These are phyloP conservation scores for Nephotettix cincticeps DNA, from an alignment of 1,140 invertebrate genomes.

Conservation along the genomic window DNA sequence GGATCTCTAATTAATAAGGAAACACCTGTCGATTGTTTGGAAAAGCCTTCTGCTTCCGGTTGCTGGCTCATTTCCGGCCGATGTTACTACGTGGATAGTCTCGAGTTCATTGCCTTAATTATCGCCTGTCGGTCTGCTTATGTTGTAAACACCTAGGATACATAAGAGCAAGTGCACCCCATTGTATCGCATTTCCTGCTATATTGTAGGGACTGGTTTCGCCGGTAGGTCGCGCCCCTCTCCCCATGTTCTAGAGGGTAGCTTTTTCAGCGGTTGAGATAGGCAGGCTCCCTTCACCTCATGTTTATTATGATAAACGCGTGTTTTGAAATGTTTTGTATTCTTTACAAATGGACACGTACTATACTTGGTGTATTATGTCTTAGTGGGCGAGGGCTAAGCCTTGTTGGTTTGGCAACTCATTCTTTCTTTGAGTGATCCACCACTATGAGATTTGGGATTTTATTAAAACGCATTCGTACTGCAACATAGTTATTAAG, in stretches of 20 bases:
- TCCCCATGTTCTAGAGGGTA: background rate
- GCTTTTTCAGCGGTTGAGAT: constrained; percentile 7
- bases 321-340: constrained; percentile 25
- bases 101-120: constrained; percentile 9
- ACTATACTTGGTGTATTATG: background rate
- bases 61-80: constrained; percentile 10
- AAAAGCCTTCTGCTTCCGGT: background rate
- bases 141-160: constrained; percentile 8
- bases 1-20: too few species aligned
- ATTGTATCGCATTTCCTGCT: constrained; percentile 19
- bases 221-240: background rate
- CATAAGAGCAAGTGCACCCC: constrained; percentile 11
- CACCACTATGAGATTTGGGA: too few species aligned
- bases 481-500: too few species aligned
- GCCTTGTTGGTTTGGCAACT: too few species aligned
- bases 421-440: too few species aligned
- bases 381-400: too few species aligned
- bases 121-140: constrained; percentile 3
- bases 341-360: constrained; percentile 26
- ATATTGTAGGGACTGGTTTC: background rate
- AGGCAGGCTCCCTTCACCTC: constrained; percentile 13
- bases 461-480: too few species aligned
- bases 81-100: constrained; percentile 14
- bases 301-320: constrained; percentile 21
- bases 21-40: too few species aligned